Conservation (phyloP, 2,888 invertebrate genomes). For the Andrena dorsata region DNA sequence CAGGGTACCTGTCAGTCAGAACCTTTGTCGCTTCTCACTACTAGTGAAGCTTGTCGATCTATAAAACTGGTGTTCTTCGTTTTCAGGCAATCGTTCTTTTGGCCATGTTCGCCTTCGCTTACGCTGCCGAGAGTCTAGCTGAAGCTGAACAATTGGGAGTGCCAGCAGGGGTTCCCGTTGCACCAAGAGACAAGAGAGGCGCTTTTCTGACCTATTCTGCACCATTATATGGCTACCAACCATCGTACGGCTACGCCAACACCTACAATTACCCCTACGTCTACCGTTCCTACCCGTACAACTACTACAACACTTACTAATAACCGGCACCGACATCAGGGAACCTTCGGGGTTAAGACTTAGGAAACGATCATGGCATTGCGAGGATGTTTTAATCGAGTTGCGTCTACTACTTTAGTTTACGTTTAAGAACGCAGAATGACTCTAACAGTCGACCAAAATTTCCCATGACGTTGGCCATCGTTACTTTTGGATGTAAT, state of each 20-base stretch:
- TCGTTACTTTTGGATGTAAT: background rate
- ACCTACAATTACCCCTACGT: slow-evolving; percentile 71
- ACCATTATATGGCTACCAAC: slow-evolving; percentile 69
- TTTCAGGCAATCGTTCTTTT: slow-evolving; percentile 75
- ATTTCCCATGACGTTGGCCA: background rate
- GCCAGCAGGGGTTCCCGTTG: slow-evolving; percentile 30
- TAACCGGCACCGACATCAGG: slow-evolving; percentile 31
- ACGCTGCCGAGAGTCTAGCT: slow-evolving; percentile 61
- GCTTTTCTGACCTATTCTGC: slow-evolving; percentile 63
- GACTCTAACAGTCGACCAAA: background rate
- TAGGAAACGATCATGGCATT: slow-evolving; percentile 47
- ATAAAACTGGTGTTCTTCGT: background rate
- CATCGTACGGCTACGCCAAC: slow-evolving; percentile 63
- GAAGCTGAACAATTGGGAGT: slow-evolving; percentile 48
- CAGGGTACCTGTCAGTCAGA: background rate
- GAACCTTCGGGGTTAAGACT: background rate
- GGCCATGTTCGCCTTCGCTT: slow-evolving; percentile 76
- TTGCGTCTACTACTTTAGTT: slow-evolving; percentile 5
- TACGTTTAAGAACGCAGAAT: slow-evolving; percentile 5
- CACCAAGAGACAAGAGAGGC: slow-evolving; percentile 77
- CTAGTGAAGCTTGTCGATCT: background rate
- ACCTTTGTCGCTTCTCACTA: background rate
- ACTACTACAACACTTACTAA: slow-evolving; percentile 71
- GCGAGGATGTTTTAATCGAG: slow-evolving; percentile 2
- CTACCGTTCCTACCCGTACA: slow-evolving; percentile 73